Base-by-base conservation (phyloP, 2,888 invertebrate genomes). In the Ectemnius cavifrons region DNA sequence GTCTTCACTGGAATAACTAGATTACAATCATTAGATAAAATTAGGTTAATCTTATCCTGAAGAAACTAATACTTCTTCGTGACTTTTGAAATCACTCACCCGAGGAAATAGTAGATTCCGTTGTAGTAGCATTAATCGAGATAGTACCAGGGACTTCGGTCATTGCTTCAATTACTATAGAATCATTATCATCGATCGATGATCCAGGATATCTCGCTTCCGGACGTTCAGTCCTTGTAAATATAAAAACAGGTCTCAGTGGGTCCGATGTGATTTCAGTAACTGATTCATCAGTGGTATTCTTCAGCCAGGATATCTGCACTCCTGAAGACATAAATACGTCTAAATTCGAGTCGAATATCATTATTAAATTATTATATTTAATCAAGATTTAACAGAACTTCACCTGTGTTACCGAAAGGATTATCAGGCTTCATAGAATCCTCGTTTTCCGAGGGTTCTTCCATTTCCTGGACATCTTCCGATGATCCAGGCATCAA, bases 231-330 rank as follows among this genome's bases (percentile, higher is more conserved):
- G 85, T 83, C 45, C 69, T 80, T 27, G 83, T 71, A n/a, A 78
- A 82, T 28, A 79, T 77, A 2, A 59, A 52, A 6, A 52, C 52
- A 1, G 52, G 52, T 52, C 52, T 14, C 16, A 16, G 52, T 14
- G 52, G 52, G 8, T 37, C 37, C 0, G 23, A 23, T 3, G 23
- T 23, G 2, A 47, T 14, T 47, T 47, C 47, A 11, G 47, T 47
- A 14, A 47, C 47, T 23, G 23, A 23, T 23, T 23, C 23, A 4
- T 52, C 52, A n/a, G 89, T 88, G 4, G 85, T 87, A 67, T 90
- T 90, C 62, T 89, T 89, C 75, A 90, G 49, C 91, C 91, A 91
- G 2, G 88, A 87, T 59, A 90, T 71, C 61, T 89, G 87, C 4
- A 87, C 88, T 1, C 89, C 91, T 90, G 67, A 20, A 49, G 59